phyloP scores from a whole-genome alignment of 2,888 invertebrate genomes.

The Chrysopilus asiliformis region DNA sequence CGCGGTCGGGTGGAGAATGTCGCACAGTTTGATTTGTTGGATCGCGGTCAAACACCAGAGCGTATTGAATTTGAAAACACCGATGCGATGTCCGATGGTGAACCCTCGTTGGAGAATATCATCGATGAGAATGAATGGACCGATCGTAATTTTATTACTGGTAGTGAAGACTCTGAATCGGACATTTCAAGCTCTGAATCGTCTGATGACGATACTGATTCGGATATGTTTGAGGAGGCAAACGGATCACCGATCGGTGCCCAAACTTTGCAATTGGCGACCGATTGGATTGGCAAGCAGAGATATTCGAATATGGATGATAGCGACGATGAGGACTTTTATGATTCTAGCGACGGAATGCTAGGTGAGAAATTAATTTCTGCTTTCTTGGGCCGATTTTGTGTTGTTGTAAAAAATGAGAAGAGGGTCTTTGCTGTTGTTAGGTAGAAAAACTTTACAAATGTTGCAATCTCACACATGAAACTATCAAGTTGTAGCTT shows the following conservation, averaged over 20 bases:
- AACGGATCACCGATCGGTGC: conserved; percentile 41
- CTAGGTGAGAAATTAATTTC: conserved; percentile 22
- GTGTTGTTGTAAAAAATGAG: too few species aligned
- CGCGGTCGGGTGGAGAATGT: conserved; percentile 32
- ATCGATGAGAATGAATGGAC: conserved; percentile 96
- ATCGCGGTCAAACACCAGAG: conserved; percentile 55
- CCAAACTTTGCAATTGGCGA: conserved; percentile 54
- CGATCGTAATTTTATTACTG: conserved; percentile 78
- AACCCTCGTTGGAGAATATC: conserved; percentile 51
- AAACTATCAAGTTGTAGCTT: too few species aligned
- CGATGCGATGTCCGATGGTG: conserved; percentile 47
- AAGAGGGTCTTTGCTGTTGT: too few species aligned
- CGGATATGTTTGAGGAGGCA: conserved; percentile 54
- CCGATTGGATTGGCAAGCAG: conserved; percentile 50
- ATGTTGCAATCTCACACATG: too few species aligned
- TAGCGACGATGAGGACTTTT: conserved; percentile 33
- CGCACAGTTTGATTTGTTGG: conserved; percentile 28
- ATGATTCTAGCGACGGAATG: conserved; percentile 36
- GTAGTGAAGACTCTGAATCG: conserved; percentile 60
- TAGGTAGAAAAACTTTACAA: too few species aligned
- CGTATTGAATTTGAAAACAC: conserved; percentile 68
- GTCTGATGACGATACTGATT: conserved; percentile 48
- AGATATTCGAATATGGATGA: conserved; percentile 37
- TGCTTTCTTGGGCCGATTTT: too few species aligned
- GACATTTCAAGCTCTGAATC: conserved; percentile 38